Base-by-base conservation (phyloP, 2,113 vertebrate species). In the Aythya baeri region DNA sequence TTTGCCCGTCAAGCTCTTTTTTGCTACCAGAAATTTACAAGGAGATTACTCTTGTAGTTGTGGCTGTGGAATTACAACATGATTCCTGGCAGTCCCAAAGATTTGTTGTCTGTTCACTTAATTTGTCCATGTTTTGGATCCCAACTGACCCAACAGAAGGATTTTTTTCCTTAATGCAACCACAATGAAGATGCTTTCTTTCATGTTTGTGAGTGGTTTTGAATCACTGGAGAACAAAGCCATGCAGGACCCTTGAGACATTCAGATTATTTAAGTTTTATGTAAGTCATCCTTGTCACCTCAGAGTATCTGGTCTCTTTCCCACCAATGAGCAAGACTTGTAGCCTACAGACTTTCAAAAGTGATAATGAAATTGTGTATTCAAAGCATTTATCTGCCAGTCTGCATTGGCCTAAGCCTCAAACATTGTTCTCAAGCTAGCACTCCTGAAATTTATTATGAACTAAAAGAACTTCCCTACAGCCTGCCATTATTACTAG, bases 381-480 rank as follows among this genome's bases (percentile, higher is more conserved):
- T 92, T 91, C 0, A 0, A 92, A 94, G 55, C 61, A 91, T 95
- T 95, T 93, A 92, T 96, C 83, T 92, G 88, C 70, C 77, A 94
- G 83, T 61, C 92, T 91, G 34, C 63, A 61, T 43, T 97, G 96
- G 88, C 86, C 3, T 89, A 82, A 88, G 49, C 73, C 92, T 97
- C 83, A 84, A 97, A 96, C 73, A 96, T 95, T 96, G 96, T 96
- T 96, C 94, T 97, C 83, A 94, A 86, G 70, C 95, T 94, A 92
- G 80, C 4, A 0, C 65, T 96, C 83, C 65, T 93, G 94, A 96
- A 95, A 97, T 96, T 97, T 95, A 97, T 96, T 97, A 93, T 65
- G 86, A 92, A 91, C 86, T 95, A 91, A 94, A 93, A 94, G 86
- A 94, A 22, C 0, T 96, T 93, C 70, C 86, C 80, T 93, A 94